Evolutionary conservation across 2,888 invertebrate genomes (phyloP).

Genomic region (Biston stratarius): DNA sequence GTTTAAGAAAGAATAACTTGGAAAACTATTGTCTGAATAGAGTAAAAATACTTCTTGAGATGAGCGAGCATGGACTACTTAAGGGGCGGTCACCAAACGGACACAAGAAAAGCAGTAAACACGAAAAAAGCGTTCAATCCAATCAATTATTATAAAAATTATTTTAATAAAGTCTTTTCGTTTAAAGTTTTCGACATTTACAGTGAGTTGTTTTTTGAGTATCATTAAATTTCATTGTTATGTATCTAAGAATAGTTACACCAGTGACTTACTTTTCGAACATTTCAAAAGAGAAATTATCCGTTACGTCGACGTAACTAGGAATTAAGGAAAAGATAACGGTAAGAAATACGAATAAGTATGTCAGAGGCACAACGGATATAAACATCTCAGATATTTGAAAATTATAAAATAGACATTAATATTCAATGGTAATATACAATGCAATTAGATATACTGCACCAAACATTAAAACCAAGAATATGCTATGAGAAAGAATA

Average conservation of each 20-base stretch:
- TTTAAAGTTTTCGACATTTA: slow-evolving; percentile 71
- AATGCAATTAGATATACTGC: slow-evolving; percentile 85
- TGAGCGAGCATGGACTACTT: slow-evolving; percentile 86
- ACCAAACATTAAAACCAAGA: slow-evolving; percentile 84
- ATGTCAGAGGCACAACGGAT: slow-evolving; percentile 68
- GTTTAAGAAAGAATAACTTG: slow-evolving; percentile 82
- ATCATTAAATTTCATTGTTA: slow-evolving; percentile 66
- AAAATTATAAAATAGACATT: slow-evolving; percentile 71
- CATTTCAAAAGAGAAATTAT: background rate
- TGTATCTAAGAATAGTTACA: slow-evolving; percentile 50
- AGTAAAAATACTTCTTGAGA: slow-evolving; percentile 79
- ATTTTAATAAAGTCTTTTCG: slow-evolving; percentile 75
- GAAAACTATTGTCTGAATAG: slow-evolving; percentile 80
- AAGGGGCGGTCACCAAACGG: slow-evolving; percentile 86
- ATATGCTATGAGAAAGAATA: slow-evolving; percentile 77
- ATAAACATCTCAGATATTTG: slow-evolving; percentile 60
- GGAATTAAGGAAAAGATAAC: slow-evolving; percentile 1
- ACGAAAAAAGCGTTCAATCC: slow-evolving; percentile 87
- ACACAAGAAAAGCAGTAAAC: slow-evolving; percentile 88
- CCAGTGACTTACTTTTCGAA: slow-evolving; percentile 66
- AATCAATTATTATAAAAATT: slow-evolving; percentile 82
- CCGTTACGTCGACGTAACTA: background rate
- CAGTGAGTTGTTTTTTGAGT: slow-evolving; percentile 85
- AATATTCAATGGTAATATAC: slow-evolving; percentile 81
- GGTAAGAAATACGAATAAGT: slow-evolving; percentile 47